Evolutionary conservation across 2,888 invertebrate genomes (phyloP), one percentile per base, ranked within the genome.

Genomic region (Hymenopus coronatus): DNA sequence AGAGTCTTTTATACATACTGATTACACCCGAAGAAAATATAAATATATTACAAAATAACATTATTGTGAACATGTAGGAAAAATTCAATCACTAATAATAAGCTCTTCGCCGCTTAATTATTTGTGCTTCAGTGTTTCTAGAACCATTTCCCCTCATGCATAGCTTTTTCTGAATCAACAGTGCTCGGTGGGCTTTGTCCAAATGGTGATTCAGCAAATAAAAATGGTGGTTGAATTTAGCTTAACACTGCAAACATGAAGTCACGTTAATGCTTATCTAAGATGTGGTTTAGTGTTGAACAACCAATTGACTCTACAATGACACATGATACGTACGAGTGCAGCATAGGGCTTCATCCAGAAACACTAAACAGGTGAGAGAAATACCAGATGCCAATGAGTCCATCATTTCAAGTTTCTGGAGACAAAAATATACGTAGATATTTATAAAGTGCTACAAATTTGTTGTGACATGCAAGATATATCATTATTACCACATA

Each of bases 141-240:
- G 54, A 70, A 70, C 54, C 54, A 70, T 70, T 20, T 54, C 54
- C 40, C 54, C 54, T 70, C 20, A 70, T 70, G 54, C 54, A 70
- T 40, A 40, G 9, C 40, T 40, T 40, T 82, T 83, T 85, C 70
- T 85, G 85, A 83, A 86, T 81, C 83, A 84, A 27, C 87, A 28
- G 30, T 82, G 85, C 40, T 89, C 89, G 89, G 89, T 89, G 89
- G 89, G 89, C 88, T 82, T 83, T 89, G 89, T 88, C 89, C 89
- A 83, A 82, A 85, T 82, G 88, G n/a, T 30, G 28, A 84, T 87
- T 87, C 33, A n/a, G 82, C 1, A 12, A 87, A 15, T 30, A 81
- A 87, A 82, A 14, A 70, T 20, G 3, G 54, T 70, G 54, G 54
- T 20, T 81, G 12, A 7, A 30, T 12, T 27, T 25, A 28, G 4